Conservation (phyloP, 2,113 vertebrate species). For the Oxyruncus cristatus region DNA sequence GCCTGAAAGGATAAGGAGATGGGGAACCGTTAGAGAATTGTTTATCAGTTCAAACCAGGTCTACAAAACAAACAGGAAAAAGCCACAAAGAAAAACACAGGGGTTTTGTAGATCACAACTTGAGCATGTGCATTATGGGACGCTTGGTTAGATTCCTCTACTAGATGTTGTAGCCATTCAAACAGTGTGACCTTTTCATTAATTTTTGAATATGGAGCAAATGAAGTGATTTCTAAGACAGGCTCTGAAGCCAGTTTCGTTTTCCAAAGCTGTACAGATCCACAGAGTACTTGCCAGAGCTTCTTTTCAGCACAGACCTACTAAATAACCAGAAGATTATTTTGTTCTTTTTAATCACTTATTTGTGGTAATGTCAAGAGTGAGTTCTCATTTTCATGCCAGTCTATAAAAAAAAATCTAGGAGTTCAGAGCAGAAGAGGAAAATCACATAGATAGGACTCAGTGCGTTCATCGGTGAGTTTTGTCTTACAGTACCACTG, state of each 20-base stretch:
- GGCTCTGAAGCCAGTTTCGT: not conserved
- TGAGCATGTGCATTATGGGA: not conserved
- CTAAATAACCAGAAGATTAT: not conserved
- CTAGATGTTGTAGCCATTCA: not conserved
- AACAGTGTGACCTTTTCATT: not conserved
- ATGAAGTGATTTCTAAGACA: not conserved
- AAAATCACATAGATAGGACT: not conserved
- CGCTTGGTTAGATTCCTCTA: not conserved
- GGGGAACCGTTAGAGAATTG: not conserved
- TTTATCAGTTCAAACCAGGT: not conserved
- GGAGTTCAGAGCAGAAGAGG: not conserved
- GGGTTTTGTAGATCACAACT: not conserved
- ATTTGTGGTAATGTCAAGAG: not conserved
- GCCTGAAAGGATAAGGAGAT: not conserved
- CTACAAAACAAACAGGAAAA: not conserved
- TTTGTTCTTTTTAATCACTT: not conserved
- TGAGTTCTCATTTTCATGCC: not conserved
- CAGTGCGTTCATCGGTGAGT: not conserved
- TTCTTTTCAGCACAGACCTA: not conserved
- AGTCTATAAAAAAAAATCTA: not conserved
- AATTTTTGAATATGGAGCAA: not conserved
- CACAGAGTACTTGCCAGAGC: not conserved
- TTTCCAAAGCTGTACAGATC: not conserved
- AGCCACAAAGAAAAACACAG: not conserved
- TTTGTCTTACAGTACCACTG: not conserved